phyloP scores from a whole-genome alignment of 2,113 vertebrate species.

The Xerus inauris region DNA sequence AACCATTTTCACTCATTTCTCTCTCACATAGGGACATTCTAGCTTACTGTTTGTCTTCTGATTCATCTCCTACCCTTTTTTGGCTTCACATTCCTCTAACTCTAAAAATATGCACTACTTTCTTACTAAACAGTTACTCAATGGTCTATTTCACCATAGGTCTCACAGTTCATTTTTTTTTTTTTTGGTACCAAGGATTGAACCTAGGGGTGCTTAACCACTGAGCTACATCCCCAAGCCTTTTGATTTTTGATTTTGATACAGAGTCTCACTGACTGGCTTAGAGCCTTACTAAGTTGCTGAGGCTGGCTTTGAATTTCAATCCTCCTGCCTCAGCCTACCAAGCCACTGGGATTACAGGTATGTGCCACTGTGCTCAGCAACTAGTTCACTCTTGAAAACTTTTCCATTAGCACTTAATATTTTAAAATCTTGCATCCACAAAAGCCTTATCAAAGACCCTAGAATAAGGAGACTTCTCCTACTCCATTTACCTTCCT shows the following conservation, averaged over 20 bases:
- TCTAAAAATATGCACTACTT: neutral
- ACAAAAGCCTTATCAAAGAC: neutral
- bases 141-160: neutral
- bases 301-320: too few relatives aligned
- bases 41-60: conserved; percentile 22
- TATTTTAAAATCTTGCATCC: neutral
- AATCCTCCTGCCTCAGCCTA: too few relatives aligned
- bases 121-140: neutral
- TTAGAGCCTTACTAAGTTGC: too few relatives aligned
- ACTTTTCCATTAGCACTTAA: neutral
- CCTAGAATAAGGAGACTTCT: neutral
- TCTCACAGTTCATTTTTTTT: neutral
- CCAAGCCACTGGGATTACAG: too few relatives aligned
- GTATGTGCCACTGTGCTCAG: too few relatives aligned
- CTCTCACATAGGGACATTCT: neutral
- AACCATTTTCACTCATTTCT: conserved; percentile 11
- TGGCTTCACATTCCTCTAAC: neutral
- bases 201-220: too few relatives aligned
- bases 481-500: neutral
- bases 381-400: neutral
- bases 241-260: too few relatives aligned
- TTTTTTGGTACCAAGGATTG: too few relatives aligned
- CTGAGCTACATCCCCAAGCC: too few relatives aligned
- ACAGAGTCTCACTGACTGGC: too few relatives aligned
- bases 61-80: neutral